These are phyloP conservation scores for Ctenopoma multispine DNA, from an alignment of 2,797 vertebrate species.

Conservation along the genomic window DNA sequence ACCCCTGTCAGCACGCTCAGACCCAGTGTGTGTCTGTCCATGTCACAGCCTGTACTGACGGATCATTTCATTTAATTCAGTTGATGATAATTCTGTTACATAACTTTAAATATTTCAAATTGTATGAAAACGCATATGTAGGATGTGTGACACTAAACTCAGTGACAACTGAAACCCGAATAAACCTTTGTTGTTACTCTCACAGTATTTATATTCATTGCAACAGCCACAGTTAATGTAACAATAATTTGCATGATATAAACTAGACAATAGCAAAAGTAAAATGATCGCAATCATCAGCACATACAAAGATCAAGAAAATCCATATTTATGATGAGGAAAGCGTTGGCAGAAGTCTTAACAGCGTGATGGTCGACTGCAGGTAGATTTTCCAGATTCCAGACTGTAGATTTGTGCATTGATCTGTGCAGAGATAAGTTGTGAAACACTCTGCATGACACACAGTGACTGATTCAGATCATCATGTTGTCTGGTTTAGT, in stretches of 20 bases:
- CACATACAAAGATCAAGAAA: not conserved
- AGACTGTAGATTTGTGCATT: not conserved
- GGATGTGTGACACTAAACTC: too few species aligned
- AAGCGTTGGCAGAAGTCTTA: not conserved
- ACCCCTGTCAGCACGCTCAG: not conserved
- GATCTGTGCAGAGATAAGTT: not conserved
- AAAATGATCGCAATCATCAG: too few species aligned
- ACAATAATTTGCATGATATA: too few species aligned
- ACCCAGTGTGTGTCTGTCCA: constrained; percentile 6
- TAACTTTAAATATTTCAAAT: too few species aligned
- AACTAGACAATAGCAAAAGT: too few species aligned
- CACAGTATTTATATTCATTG: too few species aligned
- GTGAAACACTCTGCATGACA: not conserved
- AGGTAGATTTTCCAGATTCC: not conserved
- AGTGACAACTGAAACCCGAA: too few species aligned
- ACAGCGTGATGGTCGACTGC: not conserved
- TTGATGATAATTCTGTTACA: too few species aligned
- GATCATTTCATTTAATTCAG: too few species aligned
- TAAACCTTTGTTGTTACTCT: too few species aligned
- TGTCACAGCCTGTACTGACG: not conserved
- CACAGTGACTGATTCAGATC: not conserved
- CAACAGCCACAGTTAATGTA: too few species aligned
- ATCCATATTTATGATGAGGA: not conserved
- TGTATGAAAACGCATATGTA: too few species aligned
- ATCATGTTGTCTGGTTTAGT: not conserved